Percentiles rank a stretch among this genome's conserved stretches.
phyloP scores from a whole-genome alignment of 2,797 vertebrate species.

The Cichlasoma orientale region DNA sequence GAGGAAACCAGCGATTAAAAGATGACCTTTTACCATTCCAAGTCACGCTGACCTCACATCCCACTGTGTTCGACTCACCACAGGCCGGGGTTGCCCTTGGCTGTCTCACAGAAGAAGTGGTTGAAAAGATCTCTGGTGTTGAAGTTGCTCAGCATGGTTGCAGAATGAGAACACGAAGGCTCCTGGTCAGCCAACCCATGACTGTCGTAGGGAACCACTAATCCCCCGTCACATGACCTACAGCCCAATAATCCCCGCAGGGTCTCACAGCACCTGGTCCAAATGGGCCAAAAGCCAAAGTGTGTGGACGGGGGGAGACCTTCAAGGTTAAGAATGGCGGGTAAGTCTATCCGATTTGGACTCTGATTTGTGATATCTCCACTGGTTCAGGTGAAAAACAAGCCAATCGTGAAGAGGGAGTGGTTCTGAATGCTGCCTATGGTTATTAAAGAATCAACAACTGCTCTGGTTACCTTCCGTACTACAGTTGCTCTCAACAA shows the following conservation, averaged over 20 bases:
- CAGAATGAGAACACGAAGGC: constrained; percentile 71
- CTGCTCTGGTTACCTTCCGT: no score
- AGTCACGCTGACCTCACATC: constrained; percentile 4
- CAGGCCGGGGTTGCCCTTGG: constrained; percentile 83
- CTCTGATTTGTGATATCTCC: constrained; percentile 7
- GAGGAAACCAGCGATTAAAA: not conserved
- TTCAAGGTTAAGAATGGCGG: constrained; percentile 12
- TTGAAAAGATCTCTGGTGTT: constrained; percentile 84
- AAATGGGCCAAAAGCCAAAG: constrained; percentile 65
- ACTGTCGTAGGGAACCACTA: constrained; percentile 75
- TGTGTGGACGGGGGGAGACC: constrained; percentile 18
- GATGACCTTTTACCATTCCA: not conserved
- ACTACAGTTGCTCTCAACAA: not conserved
- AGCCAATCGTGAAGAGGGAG: not conserved
- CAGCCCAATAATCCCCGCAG: constrained; percentile 80
- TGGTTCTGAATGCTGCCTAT: not conserved
- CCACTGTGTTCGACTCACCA: constrained; percentile 74
- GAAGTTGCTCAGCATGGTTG: constrained; percentile 84
- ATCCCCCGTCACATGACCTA: constrained; percentile 82
- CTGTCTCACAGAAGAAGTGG: constrained; percentile 84
- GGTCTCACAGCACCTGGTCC: constrained; percentile 77
- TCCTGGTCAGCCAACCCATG: constrained; percentile 73
- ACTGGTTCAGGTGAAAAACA: not conserved
- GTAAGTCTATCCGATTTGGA: constrained; percentile 14
- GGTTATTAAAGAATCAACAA: not conserved